Evolutionary conservation across 2,888 invertebrate genomes (phyloP).

Genomic region (Metopia argyrocephala): DNA sequence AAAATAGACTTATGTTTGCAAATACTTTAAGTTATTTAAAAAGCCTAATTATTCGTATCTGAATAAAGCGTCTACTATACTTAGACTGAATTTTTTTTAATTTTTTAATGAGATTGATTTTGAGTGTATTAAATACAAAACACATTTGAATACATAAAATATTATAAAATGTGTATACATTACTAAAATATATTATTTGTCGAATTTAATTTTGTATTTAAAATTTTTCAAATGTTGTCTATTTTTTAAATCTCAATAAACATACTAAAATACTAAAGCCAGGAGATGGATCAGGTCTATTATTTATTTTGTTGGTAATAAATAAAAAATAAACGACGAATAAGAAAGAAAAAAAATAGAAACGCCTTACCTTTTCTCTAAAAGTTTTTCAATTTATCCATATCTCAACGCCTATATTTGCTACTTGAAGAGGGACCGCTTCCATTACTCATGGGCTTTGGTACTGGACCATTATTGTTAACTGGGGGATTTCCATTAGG

Average conservation of each 20-base stretch:
- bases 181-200: no score
- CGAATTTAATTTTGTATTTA: no score
- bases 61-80: neutral
- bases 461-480: conserved; percentile 65
- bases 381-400: neutral
- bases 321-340: neutral
- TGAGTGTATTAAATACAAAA: no score
- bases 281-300: no score
- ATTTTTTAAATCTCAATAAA: no score
- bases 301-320: conserved; percentile 14
- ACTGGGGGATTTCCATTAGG: conserved; percentile 64
- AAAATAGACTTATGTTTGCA: neutral
- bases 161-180: no score
- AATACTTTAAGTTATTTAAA: neutral
- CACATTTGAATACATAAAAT: no score
- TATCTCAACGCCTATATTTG: conserved; percentile 70
- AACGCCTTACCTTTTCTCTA: conserved; percentile 43
- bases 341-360: neutral
- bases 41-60: neutral
- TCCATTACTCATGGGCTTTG: conserved; percentile 70
- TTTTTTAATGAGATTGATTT: no score
- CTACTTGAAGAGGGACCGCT: conserved; percentile 63
- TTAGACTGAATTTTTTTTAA: neutral
- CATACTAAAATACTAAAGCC: neutral
- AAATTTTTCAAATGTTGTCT: no score